Percentiles rank a stretch among this genome's conserved stretches.
These are phyloP conservation scores for Phortica okadai DNA, from an alignment of 2,888 invertebrate species.

Conservation along the genomic window DNA sequence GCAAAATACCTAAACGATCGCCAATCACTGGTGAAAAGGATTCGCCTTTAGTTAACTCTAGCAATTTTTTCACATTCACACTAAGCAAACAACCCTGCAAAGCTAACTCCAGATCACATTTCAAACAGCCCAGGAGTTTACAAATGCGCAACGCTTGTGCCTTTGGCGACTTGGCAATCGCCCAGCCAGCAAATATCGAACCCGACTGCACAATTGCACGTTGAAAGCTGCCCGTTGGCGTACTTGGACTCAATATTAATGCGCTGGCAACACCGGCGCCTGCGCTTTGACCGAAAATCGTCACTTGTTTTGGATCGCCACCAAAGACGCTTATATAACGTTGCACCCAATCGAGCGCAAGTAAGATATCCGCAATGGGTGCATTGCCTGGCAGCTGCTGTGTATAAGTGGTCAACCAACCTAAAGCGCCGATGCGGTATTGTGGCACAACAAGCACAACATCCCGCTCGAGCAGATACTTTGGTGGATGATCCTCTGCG, in stretches of 20 bases:
- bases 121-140: slow-evolving; percentile 44
- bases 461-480: slow-evolving; percentile 77
- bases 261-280: slow-evolving; percentile 77
- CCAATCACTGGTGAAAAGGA: slow-evolving; percentile 61
- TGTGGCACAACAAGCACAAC: slow-evolving; percentile 77
- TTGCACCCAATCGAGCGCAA: slow-evolving; percentile 78
- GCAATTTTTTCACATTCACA: slow-evolving; percentile 45
- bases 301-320: slow-evolving; percentile 77
- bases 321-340: slow-evolving; percentile 77
- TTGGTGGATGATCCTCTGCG: slow-evolving; percentile 72
- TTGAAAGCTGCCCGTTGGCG: slow-evolving; percentile 74
- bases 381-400: slow-evolving; percentile 78
- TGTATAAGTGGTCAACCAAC: slow-evolving; percentile 78
- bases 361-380: slow-evolving; percentile 77
- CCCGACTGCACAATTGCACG: slow-evolving; percentile 79
- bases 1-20: slow-evolving; percentile 62
- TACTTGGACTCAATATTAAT: slow-evolving; percentile 76
- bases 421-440: slow-evolving; percentile 78
- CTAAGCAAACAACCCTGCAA: slow-evolving; percentile 44
- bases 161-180: slow-evolving; percentile 74
- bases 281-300: slow-evolving; percentile 79
- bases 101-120: slow-evolving; percentile 43
- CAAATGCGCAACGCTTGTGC: slow-evolving; percentile 60
- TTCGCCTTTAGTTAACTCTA: slow-evolving; percentile 51
- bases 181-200: slow-evolving; percentile 77